Conservation (phyloP, 2,888 invertebrate species). For the Ephialtes manifestator region DNA sequence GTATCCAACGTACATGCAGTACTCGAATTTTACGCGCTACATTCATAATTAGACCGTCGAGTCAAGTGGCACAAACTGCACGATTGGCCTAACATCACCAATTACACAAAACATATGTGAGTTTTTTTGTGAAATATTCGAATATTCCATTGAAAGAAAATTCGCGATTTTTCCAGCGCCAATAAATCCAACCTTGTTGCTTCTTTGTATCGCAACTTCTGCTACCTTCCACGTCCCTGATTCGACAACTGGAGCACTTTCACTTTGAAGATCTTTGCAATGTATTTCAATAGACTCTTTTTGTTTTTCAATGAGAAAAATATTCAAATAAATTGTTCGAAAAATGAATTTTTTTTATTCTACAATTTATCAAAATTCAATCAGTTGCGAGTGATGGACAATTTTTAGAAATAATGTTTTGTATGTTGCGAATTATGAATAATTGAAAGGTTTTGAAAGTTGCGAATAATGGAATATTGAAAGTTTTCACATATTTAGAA, state of each 20-base stretch:
- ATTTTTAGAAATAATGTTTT: too few species aligned
- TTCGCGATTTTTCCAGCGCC: slow-evolving; percentile 13
- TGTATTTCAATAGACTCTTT: neutral
- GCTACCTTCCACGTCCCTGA: neutral
- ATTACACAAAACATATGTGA: neutral
- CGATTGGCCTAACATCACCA: neutral
- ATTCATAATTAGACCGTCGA: slow-evolving; percentile 17
- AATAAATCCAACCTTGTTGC: slow-evolving; percentile 7
- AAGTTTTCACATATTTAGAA: too few species aligned
- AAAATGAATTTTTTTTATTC: neutral
- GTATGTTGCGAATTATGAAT: too few species aligned
- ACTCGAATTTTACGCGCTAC: slow-evolving; percentile 26
- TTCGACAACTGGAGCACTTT: slow-evolving; percentile 27
- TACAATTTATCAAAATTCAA: too few species aligned
- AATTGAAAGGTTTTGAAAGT: neutral
- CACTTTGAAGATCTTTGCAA: slow-evolving; percentile 31
- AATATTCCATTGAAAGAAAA: neutral
- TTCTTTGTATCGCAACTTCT: neutral
- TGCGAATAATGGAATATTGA: too few species aligned
- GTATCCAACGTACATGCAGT: neutral
- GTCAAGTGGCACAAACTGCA: neutral
- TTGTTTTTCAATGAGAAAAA: neutral
- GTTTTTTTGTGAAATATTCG: neutral
- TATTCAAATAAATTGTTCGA: neutral
- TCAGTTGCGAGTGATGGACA: too few species aligned